These are phyloP conservation scores for Nomada ruficornis DNA, from an alignment of 2,888 invertebrate species.

Conservation along the genomic window DNA sequence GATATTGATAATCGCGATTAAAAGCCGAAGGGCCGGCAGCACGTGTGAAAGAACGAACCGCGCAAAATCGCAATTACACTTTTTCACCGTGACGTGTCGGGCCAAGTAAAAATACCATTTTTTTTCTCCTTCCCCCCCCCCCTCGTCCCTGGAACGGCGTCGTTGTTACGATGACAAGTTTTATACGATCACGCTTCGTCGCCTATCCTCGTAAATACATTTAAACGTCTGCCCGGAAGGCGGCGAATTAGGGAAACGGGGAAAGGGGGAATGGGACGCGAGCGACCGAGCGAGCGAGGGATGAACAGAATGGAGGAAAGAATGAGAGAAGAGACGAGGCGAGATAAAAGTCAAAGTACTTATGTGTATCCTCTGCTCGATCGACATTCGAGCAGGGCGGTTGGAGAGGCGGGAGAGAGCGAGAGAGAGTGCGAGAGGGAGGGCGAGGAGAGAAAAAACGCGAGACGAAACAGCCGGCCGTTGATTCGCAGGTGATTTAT, in stretches of 20 bases:
- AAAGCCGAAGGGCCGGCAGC: constrained; percentile 73
- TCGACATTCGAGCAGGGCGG: background rate
- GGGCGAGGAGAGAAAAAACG: background rate
- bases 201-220: constrained; percentile 32
- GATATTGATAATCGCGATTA: constrained; percentile 76
- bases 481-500: constrained; percentile 68
- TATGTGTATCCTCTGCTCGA: background rate
- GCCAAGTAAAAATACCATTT: constrained; percentile 58
- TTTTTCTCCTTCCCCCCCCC: background rate
- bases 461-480: constrained; percentile 10
- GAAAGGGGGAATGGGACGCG: too few relatives aligned
- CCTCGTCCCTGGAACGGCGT: background rate
- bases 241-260: background rate
- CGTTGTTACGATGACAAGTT: constrained; percentile 36
- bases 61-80: constrained; percentile 65
- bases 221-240: constrained; percentile 18
- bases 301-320: too few relatives aligned
- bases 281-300: background rate
- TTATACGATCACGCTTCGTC: constrained; percentile 30
- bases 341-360: constrained; percentile 16
- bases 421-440: background rate
- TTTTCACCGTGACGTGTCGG: constrained; percentile 53
- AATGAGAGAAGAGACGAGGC: background rate
- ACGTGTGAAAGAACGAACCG: constrained; percentile 66
- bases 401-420: too few relatives aligned